phyloP scores from a whole-genome alignment of 2,113 vertebrate species.

The Ciconia stormi region DNA sequence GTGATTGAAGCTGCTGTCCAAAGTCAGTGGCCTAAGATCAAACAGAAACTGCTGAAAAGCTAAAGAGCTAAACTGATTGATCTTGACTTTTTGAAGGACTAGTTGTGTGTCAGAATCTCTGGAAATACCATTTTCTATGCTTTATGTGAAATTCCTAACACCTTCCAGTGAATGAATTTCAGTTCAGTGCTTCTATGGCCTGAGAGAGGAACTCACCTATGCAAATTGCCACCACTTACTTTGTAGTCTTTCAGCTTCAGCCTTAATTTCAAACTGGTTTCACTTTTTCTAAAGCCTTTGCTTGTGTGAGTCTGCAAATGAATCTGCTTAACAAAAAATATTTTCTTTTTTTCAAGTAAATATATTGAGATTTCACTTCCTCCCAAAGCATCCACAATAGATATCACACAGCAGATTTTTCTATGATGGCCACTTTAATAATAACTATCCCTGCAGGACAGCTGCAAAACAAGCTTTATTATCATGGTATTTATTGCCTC shows the following conservation, averaged over 20 bases:
- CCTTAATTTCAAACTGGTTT: neutral
- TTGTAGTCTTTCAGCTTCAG: neutral
- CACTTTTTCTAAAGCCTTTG: neutral
- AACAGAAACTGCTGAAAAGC: constrained; percentile 14
- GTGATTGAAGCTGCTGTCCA: constrained; percentile 38
- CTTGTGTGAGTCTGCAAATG: neutral
- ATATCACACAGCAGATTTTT: neutral
- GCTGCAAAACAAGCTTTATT: neutral
- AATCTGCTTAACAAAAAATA: neutral
- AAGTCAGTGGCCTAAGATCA: constrained; percentile 25
- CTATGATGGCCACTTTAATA: neutral
- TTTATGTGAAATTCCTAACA: neutral
- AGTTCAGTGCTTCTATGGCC: neutral
- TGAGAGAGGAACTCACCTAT: neutral
- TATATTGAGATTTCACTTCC: neutral
- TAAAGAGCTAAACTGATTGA: neutral
- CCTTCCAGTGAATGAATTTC: neutral
- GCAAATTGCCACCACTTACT: neutral
- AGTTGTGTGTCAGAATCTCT: neutral
- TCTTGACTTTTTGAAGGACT: neutral
- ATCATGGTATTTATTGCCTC: neutral
- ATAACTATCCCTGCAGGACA: neutral
- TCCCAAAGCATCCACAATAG: neutral
- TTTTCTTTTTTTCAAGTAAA: neutral
- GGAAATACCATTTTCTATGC: neutral